Evolutionary conservation across 2,888 invertebrate species (phyloP), one percentile per base, ranked within the genome.

Genomic region (Ecliptopera silaceata): DNA sequence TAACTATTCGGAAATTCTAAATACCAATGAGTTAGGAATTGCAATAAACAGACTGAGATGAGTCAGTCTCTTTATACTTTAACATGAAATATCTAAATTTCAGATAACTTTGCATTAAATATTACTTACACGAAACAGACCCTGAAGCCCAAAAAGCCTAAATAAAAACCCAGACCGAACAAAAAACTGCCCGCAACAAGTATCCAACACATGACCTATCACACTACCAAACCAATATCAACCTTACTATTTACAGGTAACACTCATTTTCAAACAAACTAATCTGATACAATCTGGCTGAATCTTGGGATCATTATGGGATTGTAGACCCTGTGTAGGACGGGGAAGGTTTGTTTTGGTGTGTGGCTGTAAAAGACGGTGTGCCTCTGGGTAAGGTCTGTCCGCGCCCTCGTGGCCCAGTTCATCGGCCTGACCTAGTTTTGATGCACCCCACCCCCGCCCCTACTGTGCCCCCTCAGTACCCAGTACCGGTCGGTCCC

Each of bases 351-450:
- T 57, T 55, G 47, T 32, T 51, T 48, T 64, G 32, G 50, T 45
- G 8, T 48, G 54, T 48, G 54, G 46, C 41, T 49, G 45, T 46
- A 47, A 50, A 47, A 56, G 59, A 54, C 54, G 57, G 63, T 46
- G 53, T 55, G 49, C 41, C 32, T 42, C 48, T 10, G 53, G 47
- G 36, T 58, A 54, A 56, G 72, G 68, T 66, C 64, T 39, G 69
- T 63, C 62, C 48, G 68, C 61, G 68, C 67, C 66, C 69, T 68
- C 56, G 71, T 75, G 76, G 63, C 76, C 78, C 71, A 77, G 78
- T 77, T 78, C 79, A 79, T 74, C 70, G 79, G 69, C 79, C 79
- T 77, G 79, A 79, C 79, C 77, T 67, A 77, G 64, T 74, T 77
- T 58, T 38, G 52, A 43, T 58, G 57, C 60, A 56, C 62, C 59